Percentiles rank a stretch among this genome's conserved stretches.
phyloP scores from a whole-genome alignment of 2,113 vertebrate species.

The Amia ocellicauda region DNA sequence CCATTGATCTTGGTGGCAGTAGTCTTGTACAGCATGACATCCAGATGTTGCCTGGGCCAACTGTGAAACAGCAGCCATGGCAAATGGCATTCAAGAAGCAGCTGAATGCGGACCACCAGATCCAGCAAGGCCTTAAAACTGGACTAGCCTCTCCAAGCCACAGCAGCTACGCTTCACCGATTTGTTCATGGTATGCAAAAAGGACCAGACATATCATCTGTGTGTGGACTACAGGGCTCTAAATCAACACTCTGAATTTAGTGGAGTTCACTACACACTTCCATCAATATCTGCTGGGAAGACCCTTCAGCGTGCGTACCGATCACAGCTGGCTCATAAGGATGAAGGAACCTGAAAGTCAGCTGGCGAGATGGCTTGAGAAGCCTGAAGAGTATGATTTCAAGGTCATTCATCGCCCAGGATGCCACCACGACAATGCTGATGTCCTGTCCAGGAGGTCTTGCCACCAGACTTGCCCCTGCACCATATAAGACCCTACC shows the following conservation, averaged over 20 bases:
- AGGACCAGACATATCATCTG: conserved; percentile 19
- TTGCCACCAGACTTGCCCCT: conserved; percentile 18
- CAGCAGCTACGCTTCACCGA: conserved; percentile 31
- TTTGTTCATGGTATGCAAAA: conserved; percentile 37
- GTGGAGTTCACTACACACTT: conserved; percentile 27
- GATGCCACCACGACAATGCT: conserved; percentile 12
- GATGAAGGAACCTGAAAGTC: conserved; percentile 27
- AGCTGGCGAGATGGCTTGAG: conserved; percentile 23
- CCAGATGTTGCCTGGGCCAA: background rate
- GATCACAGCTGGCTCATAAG: conserved; percentile 17
- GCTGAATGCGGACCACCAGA: conserved; percentile 10
- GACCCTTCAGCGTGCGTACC: background rate
- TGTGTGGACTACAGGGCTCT: conserved; percentile 30
- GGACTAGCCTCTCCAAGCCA: conserved; percentile 3
- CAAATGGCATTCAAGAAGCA: conserved; percentile 28
- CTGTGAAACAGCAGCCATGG: conserved; percentile 27
- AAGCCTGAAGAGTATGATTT: conserved; percentile 23
- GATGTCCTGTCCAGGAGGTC: conserved; percentile 16
- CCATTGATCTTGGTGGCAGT: conserved; percentile 24
- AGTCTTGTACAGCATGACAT: conserved; percentile 38
- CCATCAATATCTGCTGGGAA: conserved; percentile 23
- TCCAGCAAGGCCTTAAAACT: conserved; percentile 21
- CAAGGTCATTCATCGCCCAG: conserved; percentile 25
- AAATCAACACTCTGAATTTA: conserved; percentile 18
- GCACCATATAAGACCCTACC: conserved; percentile 2